Evolutionary conservation across 2,797 vertebrate genomes (phyloP), one percentile per base, ranked within the genome.

Genomic region (Scolopax rusticola): DNA sequence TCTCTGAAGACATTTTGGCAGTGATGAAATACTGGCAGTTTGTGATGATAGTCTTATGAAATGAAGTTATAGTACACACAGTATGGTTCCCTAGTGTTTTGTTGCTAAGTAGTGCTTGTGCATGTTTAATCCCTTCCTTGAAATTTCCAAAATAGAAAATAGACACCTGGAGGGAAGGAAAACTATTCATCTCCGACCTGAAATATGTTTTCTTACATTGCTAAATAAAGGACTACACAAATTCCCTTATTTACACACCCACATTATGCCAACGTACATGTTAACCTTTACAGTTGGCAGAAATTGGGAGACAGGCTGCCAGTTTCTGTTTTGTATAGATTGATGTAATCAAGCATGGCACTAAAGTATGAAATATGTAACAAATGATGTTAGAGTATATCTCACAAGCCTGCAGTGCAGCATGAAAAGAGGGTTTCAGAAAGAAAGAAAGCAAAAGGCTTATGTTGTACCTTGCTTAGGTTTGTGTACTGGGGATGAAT

Each of bases 201-300:
- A 95, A 96, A 96, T 96, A 95, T 96, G 94, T 97, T 97, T 97
- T 97, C 96, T 96, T 97, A 95, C 95, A 94, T 96, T 97, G 93
- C 96, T 96, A 96, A 97, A 95, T 95, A 95, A 96, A 92, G 96
- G 94, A 94, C 95, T 96, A 89, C 93, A 96, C 92, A 95, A 74
- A 87, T 93, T 97, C 84, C 87, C 92, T 97, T 97, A 96, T 97
- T 97, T 97, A 96, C 93, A 97, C 87, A 41, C 94, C 95, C 97
- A 97, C 96, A 98, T 97, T 97, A 98, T 95, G 96, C 90, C 96
- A 96, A 97, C 89, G 97, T 97, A 97, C 96, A 95, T 95, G 94
- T 97, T 97, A 98, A 93, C 97, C 93, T 97, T 98, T 97, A 97
- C 95, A 91, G 96, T 95, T 97, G 96, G 96, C 97, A 98, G 95